These are phyloP conservation scores for Oryzias woworae DNA, from an alignment of 2,113 vertebrate genomes.

Conservation along the genomic window DNA sequence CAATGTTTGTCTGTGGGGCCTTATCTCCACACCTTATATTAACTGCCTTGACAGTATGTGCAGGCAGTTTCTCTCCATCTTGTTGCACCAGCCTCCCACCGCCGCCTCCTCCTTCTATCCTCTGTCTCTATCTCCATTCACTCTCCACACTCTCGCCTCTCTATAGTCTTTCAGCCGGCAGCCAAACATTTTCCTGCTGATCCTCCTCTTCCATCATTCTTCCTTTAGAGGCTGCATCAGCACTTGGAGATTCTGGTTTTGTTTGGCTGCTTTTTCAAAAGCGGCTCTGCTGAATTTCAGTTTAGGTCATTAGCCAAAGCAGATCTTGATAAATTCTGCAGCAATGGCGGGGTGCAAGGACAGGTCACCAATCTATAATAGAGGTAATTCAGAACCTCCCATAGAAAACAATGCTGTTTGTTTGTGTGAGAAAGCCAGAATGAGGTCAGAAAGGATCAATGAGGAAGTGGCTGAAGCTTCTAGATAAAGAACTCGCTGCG, in stretches of 20 bases:
- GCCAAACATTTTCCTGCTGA: constrained; percentile 37
- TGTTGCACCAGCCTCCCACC: constrained; percentile 37
- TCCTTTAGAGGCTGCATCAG: constrained; percentile 41
- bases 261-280: constrained; percentile 25
- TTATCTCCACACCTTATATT: constrained; percentile 83
- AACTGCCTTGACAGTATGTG: constrained; percentile 81
- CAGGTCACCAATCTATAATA: too few species aligned
- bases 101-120: constrained; percentile 29
- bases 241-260: constrained; percentile 37
- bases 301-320: too few species aligned
- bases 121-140: constrained; percentile 55
- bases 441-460: too few species aligned
- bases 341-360: too few species aligned
- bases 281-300: constrained; percentile 1
- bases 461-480: too few species aligned
- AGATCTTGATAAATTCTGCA: too few species aligned
- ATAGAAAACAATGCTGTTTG: too few species aligned
- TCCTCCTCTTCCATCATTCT: constrained; percentile 42
- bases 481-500: too few species aligned
- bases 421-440: too few species aligned
- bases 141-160: constrained; percentile 22
- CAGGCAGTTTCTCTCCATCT: constrained; percentile 79
- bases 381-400: too few species aligned
- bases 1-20: constrained; percentile 81
- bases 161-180: constrained; percentile 43